A percentile compares a stretch with the other conserved stretches of the same genome.
Evolutionary conservation across 1,140 invertebrate species (phyloP).

Genomic region (Heliconius congener): DNA sequence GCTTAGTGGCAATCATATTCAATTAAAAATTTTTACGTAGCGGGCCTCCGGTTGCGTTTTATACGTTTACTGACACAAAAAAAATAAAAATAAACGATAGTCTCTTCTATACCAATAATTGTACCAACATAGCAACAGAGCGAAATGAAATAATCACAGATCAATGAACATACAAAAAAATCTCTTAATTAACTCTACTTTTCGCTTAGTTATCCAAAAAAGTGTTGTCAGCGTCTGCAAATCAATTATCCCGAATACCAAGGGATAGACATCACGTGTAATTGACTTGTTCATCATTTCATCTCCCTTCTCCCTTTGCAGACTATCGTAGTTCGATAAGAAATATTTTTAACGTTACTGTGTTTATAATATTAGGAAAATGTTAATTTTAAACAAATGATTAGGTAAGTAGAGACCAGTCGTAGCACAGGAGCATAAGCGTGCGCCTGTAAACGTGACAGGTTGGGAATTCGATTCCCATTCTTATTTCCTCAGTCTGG

Average conservation of each 20-base stretch:
- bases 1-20: no score
- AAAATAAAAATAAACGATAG: no score
- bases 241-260: conserved; percentile 61
- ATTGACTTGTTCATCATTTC: conserved; percentile 68
- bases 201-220: conserved; percentile 62
- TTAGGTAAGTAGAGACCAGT: no score
- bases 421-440: no score
- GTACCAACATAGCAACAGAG: background rate
- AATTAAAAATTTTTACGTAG: no score
- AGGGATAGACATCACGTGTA: conserved; percentile 62
- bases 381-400: no score
- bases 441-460: no score
- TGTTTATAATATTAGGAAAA: background rate
- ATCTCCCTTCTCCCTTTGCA: conserved; percentile 34
- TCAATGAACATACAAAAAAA: conserved; percentile 38
- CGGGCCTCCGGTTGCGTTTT: no score
- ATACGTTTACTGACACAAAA: no score
- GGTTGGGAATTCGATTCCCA: no score
- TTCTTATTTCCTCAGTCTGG: no score
- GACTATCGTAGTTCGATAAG: background rate
- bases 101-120: background rate
- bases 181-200: conserved; percentile 58
- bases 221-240: conserved; percentile 61
- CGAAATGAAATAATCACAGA: background rate
- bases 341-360: background rate